Evolutionary conservation across 1,140 invertebrate species (phyloP).

Genomic region (Ostrea edulis): DNA sequence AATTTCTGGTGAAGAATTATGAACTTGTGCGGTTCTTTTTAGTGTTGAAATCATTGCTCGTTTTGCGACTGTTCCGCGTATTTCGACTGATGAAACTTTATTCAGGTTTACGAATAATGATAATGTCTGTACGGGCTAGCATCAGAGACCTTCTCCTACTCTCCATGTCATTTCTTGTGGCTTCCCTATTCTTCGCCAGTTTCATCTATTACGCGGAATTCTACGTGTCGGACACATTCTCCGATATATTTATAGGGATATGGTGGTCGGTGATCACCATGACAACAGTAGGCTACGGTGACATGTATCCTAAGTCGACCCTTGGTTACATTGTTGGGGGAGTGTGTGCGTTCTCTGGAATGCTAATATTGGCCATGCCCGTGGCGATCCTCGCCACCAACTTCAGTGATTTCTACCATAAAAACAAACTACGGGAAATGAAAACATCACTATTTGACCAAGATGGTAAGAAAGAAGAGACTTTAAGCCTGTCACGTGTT

Average conservation of each 20-base stretch:
- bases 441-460: not conserved
- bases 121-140: slow-evolving; percentile 72
- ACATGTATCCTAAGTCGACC: slow-evolving; percentile 63
- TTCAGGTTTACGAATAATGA: slow-evolving; percentile 56
- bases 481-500: not conserved
- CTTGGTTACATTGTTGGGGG: slow-evolving; percentile 85
- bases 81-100: slow-evolving; percentile 59
- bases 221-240: slow-evolving; percentile 55
- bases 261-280: slow-evolving; percentile 99
- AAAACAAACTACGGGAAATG: slow-evolving; percentile 49
- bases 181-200: slow-evolving; percentile 65
- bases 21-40: slow-evolving; percentile 46
- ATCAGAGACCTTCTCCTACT: slow-evolving; percentile 66
- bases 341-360: slow-evolving; percentile 91
- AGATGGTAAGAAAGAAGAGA: not conserved
- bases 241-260: slow-evolving; percentile 94
- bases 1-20: not conserved
- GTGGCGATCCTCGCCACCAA: slow-evolving; percentile 95
- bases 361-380: slow-evolving; percentile 92
- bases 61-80: slow-evolving; percentile 58
- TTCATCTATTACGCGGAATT: slow-evolving; percentile 69
- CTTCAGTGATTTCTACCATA: slow-evolving; percentile 81
- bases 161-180: slow-evolving; percentile 64
- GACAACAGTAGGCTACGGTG: slow-evolving; percentile 97
- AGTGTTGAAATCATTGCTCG: slow-evolving; percentile 42